A percentile compares a stretch with the other conserved stretches of the same genome.
These are phyloP conservation scores for Ochropleura plecta DNA, from an alignment of 2,888 invertebrate genomes.

Conservation along the genomic window DNA sequence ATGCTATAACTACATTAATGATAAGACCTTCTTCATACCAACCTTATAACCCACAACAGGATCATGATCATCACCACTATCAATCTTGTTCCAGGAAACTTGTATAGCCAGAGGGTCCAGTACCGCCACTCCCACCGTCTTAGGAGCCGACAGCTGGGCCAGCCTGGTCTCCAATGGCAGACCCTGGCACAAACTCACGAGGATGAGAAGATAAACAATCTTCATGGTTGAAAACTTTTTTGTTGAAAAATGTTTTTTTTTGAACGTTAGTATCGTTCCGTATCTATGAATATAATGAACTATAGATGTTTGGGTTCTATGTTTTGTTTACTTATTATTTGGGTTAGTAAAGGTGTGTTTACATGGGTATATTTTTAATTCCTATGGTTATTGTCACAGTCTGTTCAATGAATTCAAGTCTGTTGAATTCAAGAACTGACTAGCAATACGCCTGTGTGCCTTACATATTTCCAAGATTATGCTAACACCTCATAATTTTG, in stretches of 20 bases:
- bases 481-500: neutral
- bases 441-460: neutral
- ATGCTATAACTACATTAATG: too few relatives aligned
- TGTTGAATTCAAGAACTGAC: neutral
- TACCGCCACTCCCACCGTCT: neutral
- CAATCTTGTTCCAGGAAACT: slow-evolving; percentile 43
- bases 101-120: slow-evolving; percentile 22
- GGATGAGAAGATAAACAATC: slow-evolving; percentile 3
- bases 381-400: neutral
- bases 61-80: slow-evolving; percentile 24
- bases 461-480: neutral
- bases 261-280: neutral
- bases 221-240: slow-evolving; percentile 22
- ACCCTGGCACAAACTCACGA: slow-evolving; percentile 22
- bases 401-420: too few relatives aligned
- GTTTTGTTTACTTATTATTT: slow-evolving; percentile 3
- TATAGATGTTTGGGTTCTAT: neutral
- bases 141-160: slow-evolving; percentile 19
- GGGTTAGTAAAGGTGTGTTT: slow-evolving; percentile 13
- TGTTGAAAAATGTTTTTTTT: neutral
- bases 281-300: slow-evolving; percentile 9
- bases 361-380: neutral
- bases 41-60: slow-evolving; percentile 54
- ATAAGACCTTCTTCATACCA: neutral
- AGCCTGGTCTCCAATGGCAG: neutral